Evolutionary conservation across 2,797 vertebrate genomes (phyloP), one percentile per base, ranked within the genome.

Genomic region (Acipenser transmontanus): DNA sequence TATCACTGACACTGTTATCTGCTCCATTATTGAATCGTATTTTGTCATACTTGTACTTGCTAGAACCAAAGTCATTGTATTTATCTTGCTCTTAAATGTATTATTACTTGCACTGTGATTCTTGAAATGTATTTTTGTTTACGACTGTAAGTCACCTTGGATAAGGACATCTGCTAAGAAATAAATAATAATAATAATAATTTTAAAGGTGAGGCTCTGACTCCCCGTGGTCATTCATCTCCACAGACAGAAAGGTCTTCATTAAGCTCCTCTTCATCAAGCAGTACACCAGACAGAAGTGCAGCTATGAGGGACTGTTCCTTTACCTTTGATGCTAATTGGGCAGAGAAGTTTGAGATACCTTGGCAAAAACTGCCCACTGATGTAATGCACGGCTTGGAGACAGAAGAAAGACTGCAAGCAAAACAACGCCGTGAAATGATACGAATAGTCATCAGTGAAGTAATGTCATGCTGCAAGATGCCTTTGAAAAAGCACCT

Each of bases 281-380:
- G 34, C 34, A 34, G 34, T 34, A 34, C 34, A 34, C 34, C 4
- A 34, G 1, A 34, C 34, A 3, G 34, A 34, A 34, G 34, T 34
- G 34, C 4, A 34, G 34, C 34, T 4, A 4, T 34, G 34, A 34
- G 34, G 2, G 34, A 64, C 12, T 64, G 49, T 50, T 50, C 63
- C 63, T 50, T 64, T 50, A 64, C n/a, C 49, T 17, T 13, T 50
- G 59, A 64, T n/a, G 63, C 50, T 51, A n/a, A 34, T 64, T 60
- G 68, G 68, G 56, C 66, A 13, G 59, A 61, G 0, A 60, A 48
- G 17, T 68, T 71, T 71, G 8, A 62, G 1, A 60, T 74, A 50
- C 64, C 63, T 34, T 69, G 67, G 67, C 34, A 62, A 6, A 67
- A 69, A 56, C 63, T 68, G 47, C 60, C 50, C 14, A 59, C 56